Evolutionary conservation across 2,113 vertebrate species (phyloP), one percentile per base, ranked within the genome.

Genomic region (Argyrosomus japonicus): DNA sequence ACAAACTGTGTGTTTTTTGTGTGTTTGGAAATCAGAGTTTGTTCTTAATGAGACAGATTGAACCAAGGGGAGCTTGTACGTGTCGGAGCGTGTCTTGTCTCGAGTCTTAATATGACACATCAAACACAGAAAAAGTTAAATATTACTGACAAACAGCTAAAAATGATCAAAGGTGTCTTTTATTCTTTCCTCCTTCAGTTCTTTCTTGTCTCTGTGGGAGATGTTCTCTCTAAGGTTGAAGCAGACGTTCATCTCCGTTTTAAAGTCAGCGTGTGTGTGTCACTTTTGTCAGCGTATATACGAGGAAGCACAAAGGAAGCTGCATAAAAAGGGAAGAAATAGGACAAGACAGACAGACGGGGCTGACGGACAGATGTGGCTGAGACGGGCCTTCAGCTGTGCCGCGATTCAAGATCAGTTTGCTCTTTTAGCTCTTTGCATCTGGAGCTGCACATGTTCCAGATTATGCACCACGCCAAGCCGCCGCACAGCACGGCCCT

Each of bases 401-500:
- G 2, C 53, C 43, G 47, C 4, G 6, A 82, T 64, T 64, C 67
- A 21, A 62, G 29, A 82, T 64, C 43, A 5, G 5, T 77, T 62
- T 82, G 72, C 77, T 75, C 68, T 62, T 68, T 80, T 53, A 61
- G 79, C 58, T 36, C 40, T 75, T 83, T 29, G 61, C 85, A 90
- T 86, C 85, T 79, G 85, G 67, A 80, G 73, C 58, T 19, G 15
- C 87, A 87, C 62, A 78, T 87, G 86, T 6, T 87, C 64, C 77
- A 58, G 54, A 77, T 91, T 83, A 83, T 0, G 36, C 3, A 11
- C 32, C 51, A n/a, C 9, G n/a, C 45, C 74, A n/a, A 76, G 69
- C 61, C 14, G 17, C 54, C 1, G 53, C 73, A 48, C 54, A 70
- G 63, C 56, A 23, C 48, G 58, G 75, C 83, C 36, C 73, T 79